A percentile compares a stretch with the other conserved stretches of the same genome.
Conservation (phyloP, 1,140 invertebrate species). For the Drosophila cardini region DNA sequence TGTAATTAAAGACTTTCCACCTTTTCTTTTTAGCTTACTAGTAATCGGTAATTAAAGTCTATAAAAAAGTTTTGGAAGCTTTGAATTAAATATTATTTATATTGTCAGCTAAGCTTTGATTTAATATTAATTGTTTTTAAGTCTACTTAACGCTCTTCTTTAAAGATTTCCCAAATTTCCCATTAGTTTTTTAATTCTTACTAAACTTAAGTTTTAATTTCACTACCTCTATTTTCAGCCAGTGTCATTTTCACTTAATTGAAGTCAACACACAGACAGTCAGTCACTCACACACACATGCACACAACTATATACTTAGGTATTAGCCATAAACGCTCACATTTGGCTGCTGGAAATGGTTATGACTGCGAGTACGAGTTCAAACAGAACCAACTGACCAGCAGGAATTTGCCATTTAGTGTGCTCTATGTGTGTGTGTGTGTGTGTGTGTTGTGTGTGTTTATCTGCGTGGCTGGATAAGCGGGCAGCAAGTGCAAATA, state of each 20-base stretch:
- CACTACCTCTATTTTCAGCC: not conserved
- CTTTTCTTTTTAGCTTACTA: too few species aligned
- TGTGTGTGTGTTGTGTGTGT: not conserved
- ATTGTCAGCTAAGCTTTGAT: too few species aligned
- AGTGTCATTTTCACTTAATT: slow-evolving; percentile 39
- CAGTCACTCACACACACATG: not conserved
- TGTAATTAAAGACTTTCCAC: too few species aligned
- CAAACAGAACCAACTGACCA: slow-evolving; percentile 31
- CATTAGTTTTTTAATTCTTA: not conserved
- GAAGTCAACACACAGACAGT: slow-evolving; percentile 13
- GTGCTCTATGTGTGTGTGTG: not conserved
- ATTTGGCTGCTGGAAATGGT: slow-evolving; percentile 43
- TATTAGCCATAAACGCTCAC: slow-evolving; percentile 48
- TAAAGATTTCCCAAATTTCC: too few species aligned
- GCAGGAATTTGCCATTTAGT: slow-evolving; percentile 34
- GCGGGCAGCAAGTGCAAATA: slow-evolving; percentile 72
- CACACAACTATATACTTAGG: slow-evolving; percentile 16
- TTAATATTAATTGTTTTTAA: too few species aligned
- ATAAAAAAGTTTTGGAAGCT: too few species aligned
- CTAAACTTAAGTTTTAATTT: not conserved
- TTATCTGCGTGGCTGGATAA: slow-evolving; percentile 39
- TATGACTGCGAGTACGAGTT: slow-evolving; percentile 28
- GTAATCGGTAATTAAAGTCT: too few species aligned
- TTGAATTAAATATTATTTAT: too few species aligned
- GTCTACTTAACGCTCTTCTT: too few species aligned